Evolutionary conservation across 2,113 vertebrate genomes (phyloP).

Genomic region (Colossoma macropomum): DNA sequence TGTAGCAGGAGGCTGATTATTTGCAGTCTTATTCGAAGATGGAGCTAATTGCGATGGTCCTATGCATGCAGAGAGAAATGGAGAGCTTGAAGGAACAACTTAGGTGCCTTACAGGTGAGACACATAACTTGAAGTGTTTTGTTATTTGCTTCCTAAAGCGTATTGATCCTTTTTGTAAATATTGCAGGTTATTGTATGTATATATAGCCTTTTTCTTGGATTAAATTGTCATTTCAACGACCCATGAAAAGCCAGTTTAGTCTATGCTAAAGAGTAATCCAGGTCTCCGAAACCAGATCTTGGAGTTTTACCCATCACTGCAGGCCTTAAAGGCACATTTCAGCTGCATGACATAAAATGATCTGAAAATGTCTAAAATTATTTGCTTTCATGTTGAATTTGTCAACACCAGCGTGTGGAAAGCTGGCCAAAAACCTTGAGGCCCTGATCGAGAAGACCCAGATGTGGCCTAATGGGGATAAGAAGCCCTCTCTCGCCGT

Average conservation of each 20-base stretch:
- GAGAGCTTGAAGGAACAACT: slow-evolving; percentile 68
- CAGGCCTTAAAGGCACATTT: not conserved
- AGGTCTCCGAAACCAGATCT: too few relatives aligned
- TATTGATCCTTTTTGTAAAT: not conserved
- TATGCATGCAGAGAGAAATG: slow-evolving; percentile 70
- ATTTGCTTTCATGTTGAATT: not conserved
- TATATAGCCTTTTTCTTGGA: too few relatives aligned
- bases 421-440: slow-evolving; percentile 67
- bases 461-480: slow-evolving; percentile 59
- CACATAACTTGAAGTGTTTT: not conserved
- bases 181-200: not conserved
- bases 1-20: slow-evolving; percentile 56
- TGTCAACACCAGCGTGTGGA: slow-evolving; percentile 60
- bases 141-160: not conserved
- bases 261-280: too few relatives aligned
- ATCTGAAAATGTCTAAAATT: not conserved
- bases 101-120: slow-evolving; percentile 68
- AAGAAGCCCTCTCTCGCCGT: slow-evolving; percentile 44
- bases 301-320: not conserved
- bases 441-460: slow-evolving; percentile 63
- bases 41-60: slow-evolving; percentile 67
- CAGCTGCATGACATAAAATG: not conserved
- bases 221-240: not conserved
- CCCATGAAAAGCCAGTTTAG: too few relatives aligned
- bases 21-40: slow-evolving; percentile 67